Evolutionary conservation across 1,140 invertebrate species (phyloP).

Genomic region (Zelostemma sp.): DNA sequence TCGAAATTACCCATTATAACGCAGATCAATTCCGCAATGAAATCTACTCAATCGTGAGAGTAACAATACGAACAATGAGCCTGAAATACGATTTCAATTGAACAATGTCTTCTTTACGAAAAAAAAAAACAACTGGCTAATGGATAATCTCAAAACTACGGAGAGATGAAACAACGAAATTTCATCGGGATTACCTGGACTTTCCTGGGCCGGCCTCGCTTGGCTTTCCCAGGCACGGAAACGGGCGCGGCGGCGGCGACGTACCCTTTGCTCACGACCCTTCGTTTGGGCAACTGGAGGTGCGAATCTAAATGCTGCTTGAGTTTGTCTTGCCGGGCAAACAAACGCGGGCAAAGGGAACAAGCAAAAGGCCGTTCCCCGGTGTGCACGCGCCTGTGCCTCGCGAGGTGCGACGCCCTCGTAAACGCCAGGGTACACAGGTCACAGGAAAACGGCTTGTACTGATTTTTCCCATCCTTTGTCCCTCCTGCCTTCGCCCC

Average conservation of each 20-base stretch:
- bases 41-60: conserved; percentile 20
- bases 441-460: conserved; percentile 69
- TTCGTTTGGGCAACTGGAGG: conserved; percentile 62
- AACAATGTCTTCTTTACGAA: too few species aligned
- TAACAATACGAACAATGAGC: conserved; percentile 24
- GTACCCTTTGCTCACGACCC: conserved; percentile 26
- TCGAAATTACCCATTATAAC: conserved; percentile 21
- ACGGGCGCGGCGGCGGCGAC: conserved; percentile 9
- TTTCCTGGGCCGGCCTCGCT: conserved; percentile 63
- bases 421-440: conserved; percentile 72
- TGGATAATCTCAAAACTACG: too few species aligned
- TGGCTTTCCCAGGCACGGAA: conserved; percentile 45
- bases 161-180: not conserved
- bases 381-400: conserved; percentile 78
- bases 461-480: conserved; percentile 48
- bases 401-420: conserved; percentile 79
- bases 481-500: conserved; percentile 12
- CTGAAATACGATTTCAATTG: conserved; percentile 29
- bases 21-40: conserved; percentile 12
- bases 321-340: conserved; percentile 74
- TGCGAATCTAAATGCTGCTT: conserved; percentile 72
- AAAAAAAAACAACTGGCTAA: too few species aligned
- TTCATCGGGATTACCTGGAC: conserved; percentile 34
- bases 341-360: conserved; percentile 75
- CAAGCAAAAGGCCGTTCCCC: conserved; percentile 74